Evolutionary conservation across 2,888 invertebrate species (phyloP).

Genomic region (Crematogaster levior): DNA sequence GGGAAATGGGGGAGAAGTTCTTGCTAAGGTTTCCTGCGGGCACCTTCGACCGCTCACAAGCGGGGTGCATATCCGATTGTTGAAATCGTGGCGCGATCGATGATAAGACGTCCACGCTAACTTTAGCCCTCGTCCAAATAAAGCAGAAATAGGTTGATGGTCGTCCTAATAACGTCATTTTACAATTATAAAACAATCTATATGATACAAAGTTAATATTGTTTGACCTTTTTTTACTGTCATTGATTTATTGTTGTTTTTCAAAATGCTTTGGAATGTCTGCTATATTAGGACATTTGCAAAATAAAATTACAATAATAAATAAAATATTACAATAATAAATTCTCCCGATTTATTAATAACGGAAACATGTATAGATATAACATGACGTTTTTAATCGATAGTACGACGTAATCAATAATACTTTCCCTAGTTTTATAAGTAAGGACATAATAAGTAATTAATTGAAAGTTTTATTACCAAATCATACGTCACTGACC

Average conservation of each 20-base stretch:
- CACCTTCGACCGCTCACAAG: slow-evolving; percentile 31
- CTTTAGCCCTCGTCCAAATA: slow-evolving; percentile 12
- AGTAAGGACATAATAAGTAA: slow-evolving; percentile 2
- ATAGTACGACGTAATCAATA: neutral
- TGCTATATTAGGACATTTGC: too few relatives aligned
- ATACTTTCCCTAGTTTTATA: slow-evolving; percentile 22
- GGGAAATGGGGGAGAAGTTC: slow-evolving; percentile 52
- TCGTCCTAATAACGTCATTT: neutral
- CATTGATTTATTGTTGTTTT: neutral
- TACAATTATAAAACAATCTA: neutral
- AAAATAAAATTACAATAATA: too few relatives aligned
- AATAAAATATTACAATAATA: too few relatives aligned
- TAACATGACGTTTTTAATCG: neutral
- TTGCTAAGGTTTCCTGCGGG: slow-evolving; percentile 56
- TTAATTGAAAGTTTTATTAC: neutral
- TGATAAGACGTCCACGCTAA: slow-evolving; percentile 30
- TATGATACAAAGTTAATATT: neutral
- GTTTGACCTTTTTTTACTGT: neutral
- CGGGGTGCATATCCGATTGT: slow-evolving; percentile 50
- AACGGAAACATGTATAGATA: neutral
- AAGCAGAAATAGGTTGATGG: slow-evolving; percentile 15
- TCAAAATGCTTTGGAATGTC: too few relatives aligned
- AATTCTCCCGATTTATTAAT: neutral
- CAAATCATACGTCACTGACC: slow-evolving; percentile 16
- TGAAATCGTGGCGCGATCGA: slow-evolving; percentile 47